Evolutionary conservation across 2,888 invertebrate species (phyloP), one percentile per base, ranked within the genome.

Genomic region (Phlogophora meticulosa): DNA sequence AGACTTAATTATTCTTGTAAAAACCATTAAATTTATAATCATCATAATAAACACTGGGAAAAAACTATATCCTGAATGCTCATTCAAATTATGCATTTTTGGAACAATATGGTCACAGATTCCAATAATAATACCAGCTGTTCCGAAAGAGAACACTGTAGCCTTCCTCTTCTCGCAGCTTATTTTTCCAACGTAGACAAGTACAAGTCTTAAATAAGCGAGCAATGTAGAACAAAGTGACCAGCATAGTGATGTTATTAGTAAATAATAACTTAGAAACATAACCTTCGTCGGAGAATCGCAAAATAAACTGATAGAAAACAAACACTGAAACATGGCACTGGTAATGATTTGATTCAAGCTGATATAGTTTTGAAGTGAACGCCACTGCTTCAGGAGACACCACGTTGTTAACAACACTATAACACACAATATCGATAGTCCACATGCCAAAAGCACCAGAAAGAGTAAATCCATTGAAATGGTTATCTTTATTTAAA

Each of bases 331-430:
- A 10, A 13, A 45, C n/a, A 49, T 5, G 1, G 74, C 48, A 36
- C 78, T 43, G 1, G 34, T 40, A 40, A 72, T 46, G 2, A 75
- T 57, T 48, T 75, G 74, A 38, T 72, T 72, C 15, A 75, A 13
- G 13, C 45, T 59, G 22, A 76, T 56, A 43, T 36, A 75, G 53
- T 73, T 72, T 4, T 58, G 78, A 13, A 75, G 74, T 15, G 73
- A 38, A 13, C 66, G 59, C 75, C 75, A 75, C 15, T 57, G 53
- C 9, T 78, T 73, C 1, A 78, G 10, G 7, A 78, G 42, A 32
- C 45, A 66, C 66, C 74, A 75, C 36, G 49, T 66, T 22, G 15
- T 45, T 32, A 78, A 10, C 48, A 75, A 24, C 22, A 52, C 57
- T 36, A 61, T 45, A 3, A 32, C 42, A 61, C 78, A 78, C 10